Evolutionary conservation across 2,888 invertebrate species (phyloP).

Genomic region (Drosophila neotestacea): DNA sequence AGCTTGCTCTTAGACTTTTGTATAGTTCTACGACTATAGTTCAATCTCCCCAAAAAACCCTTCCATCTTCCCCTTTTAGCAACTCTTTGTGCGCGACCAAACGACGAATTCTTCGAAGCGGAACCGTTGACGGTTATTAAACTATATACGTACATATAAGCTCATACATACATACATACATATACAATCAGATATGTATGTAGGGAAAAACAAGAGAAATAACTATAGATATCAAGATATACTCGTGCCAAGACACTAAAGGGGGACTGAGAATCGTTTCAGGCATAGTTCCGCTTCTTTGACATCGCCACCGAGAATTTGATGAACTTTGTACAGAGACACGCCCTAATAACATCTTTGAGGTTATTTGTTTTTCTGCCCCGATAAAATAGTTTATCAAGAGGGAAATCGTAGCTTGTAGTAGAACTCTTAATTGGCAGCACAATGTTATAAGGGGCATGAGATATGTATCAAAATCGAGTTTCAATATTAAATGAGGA

Average conservation of each 20-base stretch:
- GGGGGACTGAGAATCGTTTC: constrained; percentile 44
- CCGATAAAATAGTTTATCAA: constrained; percentile 63
- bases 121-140: constrained; percentile 81
- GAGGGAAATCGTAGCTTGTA: constrained; percentile 32
- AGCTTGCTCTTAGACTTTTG: constrained; percentile 35
- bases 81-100: constrained; percentile 34
- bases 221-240: constrained; percentile 53
- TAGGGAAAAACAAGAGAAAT: constrained; percentile 25
- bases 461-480: background rate
- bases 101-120: constrained; percentile 68
- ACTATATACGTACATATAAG: constrained; percentile 50
- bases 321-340: constrained; percentile 56
- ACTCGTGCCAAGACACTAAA: constrained; percentile 5
- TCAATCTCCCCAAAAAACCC: constrained; percentile 7
- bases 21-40: constrained; percentile 16
- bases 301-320: constrained; percentile 43
- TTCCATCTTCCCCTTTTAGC: constrained; percentile 8
- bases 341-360: constrained; percentile 56
- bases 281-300: constrained; percentile 78
- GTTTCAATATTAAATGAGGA: no score
- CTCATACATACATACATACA: constrained; percentile 16
- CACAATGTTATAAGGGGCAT: constrained; percentile 10
- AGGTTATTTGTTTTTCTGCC: constrained; percentile 67
- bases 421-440: constrained; percentile 59
- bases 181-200: constrained; percentile 24